Conservation (phyloP, 1,140 invertebrate species). For the Pseudoatta argentina region DNA sequence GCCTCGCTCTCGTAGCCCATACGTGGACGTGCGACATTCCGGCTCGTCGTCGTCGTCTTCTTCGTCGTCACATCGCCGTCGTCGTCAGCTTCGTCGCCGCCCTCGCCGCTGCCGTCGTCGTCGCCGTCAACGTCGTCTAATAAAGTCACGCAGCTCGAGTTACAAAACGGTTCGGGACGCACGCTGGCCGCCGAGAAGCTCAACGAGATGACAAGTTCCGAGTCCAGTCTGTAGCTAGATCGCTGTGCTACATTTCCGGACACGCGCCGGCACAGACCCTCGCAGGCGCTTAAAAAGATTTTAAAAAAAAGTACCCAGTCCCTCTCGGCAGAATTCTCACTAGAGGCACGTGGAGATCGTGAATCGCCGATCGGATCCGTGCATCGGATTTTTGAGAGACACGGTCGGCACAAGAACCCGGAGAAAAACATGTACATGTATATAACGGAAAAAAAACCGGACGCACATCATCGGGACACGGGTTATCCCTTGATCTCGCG, state of each 20-base stretch:
- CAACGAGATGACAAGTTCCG: conserved; percentile 62
- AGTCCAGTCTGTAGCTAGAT: conserved; percentile 56
- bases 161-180: conserved; percentile 68
- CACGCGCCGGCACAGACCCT: conserved; percentile 44
- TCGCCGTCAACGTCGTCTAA: conserved; percentile 56
- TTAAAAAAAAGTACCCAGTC: conserved; percentile 31
- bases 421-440: conserved; percentile 42
- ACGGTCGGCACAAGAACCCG: conserved; percentile 41
- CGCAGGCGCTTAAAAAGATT: conserved; percentile 49
- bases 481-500: conserved; percentile 51
- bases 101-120: conserved; percentile 9
- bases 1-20: conserved; percentile 41
- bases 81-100: conserved; percentile 4
- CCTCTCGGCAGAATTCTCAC: conserved; percentile 63
- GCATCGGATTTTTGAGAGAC: conserved; percentile 61
- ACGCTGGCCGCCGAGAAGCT: conserved; percentile 45
- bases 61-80: background rate
- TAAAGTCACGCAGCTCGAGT: conserved; percentile 64
- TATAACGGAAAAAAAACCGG: background rate
- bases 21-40: conserved; percentile 62
- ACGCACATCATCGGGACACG: conserved; percentile 34
- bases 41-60: conserved; percentile 19
- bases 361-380: conserved; percentile 54
- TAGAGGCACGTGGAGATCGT: conserved; percentile 53
- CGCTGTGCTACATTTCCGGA: conserved; percentile 57